Evolutionary conservation across 2,888 invertebrate genomes (phyloP), one percentile per base, ranked within the genome.

Genomic region (Zygaena filipendulae): DNA sequence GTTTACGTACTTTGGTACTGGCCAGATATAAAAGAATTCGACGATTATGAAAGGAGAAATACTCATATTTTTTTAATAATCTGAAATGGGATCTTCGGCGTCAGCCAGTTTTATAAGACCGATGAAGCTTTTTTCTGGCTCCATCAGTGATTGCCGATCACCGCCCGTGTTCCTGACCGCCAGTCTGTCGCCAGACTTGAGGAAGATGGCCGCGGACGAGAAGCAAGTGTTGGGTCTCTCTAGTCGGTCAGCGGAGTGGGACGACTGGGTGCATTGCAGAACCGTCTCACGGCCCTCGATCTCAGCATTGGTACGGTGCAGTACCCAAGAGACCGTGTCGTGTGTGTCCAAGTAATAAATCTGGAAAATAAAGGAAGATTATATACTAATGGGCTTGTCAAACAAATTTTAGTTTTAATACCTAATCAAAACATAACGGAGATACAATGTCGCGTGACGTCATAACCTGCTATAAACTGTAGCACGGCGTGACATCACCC

Each of bases 51-150:
- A n/a, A n/a, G n/a, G n/a, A n/a, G n/a, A n/a, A n/a, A n/a, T n/a
- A n/a, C n/a, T n/a, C n/a, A n/a, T n/a, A n/a, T n/a, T n/a, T n/a
- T n/a, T n/a, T n/a, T n/a, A n/a, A n/a, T n/a, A n/a, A n/a, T n/a
- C n/a, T n/a, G n/a, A n/a, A n/a, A 53, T 52, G 2, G 70, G 74
- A 13, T 71, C 71, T 13, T 66, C 66, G 1, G 72, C 68, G 42
- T 87, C 86, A 9, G 84, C 86, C n/a, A 90, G 64, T 61, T 88
- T 90, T 28, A 90, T 82, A n/a, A 90, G 77, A 18, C 92, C 92
- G 44, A 92, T 91, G 74, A 91, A 92, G 46, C 91, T 91, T 57
- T 91, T 91, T 40, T 89, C 89, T 1, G 84, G 82, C 47, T 87
- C 84, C 71, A 90, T 87, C 24, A 89, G 63, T 0, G 87, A 86